These are phyloP conservation scores for Urophycis tenuis DNA, from an alignment of 2,797 vertebrate species.

Conservation along the genomic window DNA sequence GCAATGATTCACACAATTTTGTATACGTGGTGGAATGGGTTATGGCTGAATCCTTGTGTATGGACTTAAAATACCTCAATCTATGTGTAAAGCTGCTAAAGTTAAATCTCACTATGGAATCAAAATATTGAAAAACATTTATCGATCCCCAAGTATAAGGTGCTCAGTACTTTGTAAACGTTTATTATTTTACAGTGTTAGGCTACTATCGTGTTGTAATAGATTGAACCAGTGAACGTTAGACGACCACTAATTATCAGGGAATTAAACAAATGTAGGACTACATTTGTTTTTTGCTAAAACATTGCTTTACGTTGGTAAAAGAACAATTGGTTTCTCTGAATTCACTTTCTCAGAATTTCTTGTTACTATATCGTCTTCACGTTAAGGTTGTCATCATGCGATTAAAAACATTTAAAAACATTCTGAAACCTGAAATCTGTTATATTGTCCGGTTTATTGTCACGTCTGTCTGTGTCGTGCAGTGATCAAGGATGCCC, in stretches of 20 bases:
- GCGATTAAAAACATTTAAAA: neutral
- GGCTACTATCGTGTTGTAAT: neutral
- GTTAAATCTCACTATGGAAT: slow-evolving; percentile 52
- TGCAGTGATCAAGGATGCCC: neutral
- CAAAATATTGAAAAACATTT: slow-evolving; percentile 27
- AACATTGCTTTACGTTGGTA: slow-evolving; percentile 2
- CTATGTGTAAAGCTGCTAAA: slow-evolving; percentile 78
- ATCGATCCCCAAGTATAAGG: slow-evolving; percentile 15
- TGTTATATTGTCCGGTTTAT: neutral
- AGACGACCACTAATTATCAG: slow-evolving; percentile 1
- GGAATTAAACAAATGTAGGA: neutral
- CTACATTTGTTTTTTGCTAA: neutral
- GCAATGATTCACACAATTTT: slow-evolving; percentile 38
- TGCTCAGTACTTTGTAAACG: slow-evolving; percentile 1
- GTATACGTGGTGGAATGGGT: slow-evolving; percentile 28
- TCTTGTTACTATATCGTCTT: neutral
- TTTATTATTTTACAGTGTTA: slow-evolving; percentile 12
- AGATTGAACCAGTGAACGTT: neutral
- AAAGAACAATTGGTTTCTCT: neutral
- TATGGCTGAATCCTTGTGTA: slow-evolving; percentile 35
- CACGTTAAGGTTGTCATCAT: neutral
- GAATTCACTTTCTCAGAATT: neutral
- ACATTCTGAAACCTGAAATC: neutral
- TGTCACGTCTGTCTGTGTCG: neutral
- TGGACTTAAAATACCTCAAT: slow-evolving; percentile 78